phyloP scores from a whole-genome alignment of 92 coral and sea anemone species.

The Epizoanthus scotinus region DNA sequence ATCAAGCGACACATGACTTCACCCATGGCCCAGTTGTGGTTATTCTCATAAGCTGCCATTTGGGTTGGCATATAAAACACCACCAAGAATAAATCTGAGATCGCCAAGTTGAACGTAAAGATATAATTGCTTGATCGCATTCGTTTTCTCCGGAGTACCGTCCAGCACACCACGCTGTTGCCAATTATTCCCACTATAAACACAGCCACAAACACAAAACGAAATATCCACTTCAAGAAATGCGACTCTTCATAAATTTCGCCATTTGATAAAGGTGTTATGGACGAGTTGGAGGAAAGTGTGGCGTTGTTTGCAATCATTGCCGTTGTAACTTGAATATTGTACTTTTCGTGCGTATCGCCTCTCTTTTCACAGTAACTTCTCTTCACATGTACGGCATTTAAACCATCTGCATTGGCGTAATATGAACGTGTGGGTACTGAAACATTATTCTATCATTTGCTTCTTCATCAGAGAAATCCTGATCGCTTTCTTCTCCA shows the following conservation, averaged over 20 bases:
- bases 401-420: background rate
- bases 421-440: background rate
- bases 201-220: conserved; percentile 76
- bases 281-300: background rate
- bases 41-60: conserved; percentile 96
- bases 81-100: conserved; percentile 85
- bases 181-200: conserved; percentile 85
- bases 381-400: background rate
- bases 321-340: background rate
- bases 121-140: conserved; percentile 91
- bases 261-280: background rate
- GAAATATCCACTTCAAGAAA: conserved; percentile 80
- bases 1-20: conserved; percentile 80
- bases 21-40: conserved; percentile 94
- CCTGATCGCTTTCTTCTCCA: background rate
- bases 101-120: conserved; percentile 89
- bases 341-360: background rate
- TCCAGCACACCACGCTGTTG: conserved; percentile 84
- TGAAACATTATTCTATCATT: background rate
- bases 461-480: background rate
- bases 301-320: conserved; percentile 18
- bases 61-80: conserved; percentile 89
- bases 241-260: conserved; percentile 66
- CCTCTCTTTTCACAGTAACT: background rate
- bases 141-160: conserved; percentile 83